phyloP scores from a whole-genome alignment of 1,140 invertebrate genomes.

The Philaenus spumarius region DNA sequence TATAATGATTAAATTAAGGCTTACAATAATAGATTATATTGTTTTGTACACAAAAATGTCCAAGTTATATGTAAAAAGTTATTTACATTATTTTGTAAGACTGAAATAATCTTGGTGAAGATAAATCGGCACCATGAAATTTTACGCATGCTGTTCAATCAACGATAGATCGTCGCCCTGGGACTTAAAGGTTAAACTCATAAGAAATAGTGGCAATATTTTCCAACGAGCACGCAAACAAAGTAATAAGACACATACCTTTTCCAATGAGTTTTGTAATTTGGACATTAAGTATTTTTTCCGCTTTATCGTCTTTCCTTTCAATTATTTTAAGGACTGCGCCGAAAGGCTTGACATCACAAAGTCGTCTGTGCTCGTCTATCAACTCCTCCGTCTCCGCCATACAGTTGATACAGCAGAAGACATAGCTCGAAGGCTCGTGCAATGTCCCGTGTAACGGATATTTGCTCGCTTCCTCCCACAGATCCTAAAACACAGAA shows the following conservation, averaged over 20 bases:
- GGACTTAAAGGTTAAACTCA: no score
- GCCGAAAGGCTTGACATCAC: slow-evolving; percentile 80
- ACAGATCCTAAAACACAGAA: slow-evolving; percentile 63
- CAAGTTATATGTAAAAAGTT: no score
- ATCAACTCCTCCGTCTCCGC: slow-evolving; percentile 74
- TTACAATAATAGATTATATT: no score
- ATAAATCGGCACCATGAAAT: no score
- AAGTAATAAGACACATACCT: slow-evolving; percentile 49
- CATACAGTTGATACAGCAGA: slow-evolving; percentile 74
- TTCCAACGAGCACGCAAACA: no score
- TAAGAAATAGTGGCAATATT: no score
- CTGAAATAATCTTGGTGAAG: no score
- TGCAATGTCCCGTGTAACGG: slow-evolving; percentile 72
- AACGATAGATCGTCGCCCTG: no score
- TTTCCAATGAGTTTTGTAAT: slow-evolving; percentile 82
- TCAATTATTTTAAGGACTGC: slow-evolving; percentile 76
- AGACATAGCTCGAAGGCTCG: slow-evolving; percentile 72
- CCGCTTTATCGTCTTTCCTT: slow-evolving; percentile 66
- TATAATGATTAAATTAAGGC: no score
- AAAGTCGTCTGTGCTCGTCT: slow-evolving; percentile 76
- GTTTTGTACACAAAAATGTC: no score
- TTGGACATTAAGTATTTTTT: slow-evolving; percentile 69
- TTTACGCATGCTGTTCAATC: no score
- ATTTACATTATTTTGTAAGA: no score
- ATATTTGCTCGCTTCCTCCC: slow-evolving; percentile 70